Base-by-base conservation (phyloP, 2,888 invertebrate species). In the Synergus umbraculus region DNA sequence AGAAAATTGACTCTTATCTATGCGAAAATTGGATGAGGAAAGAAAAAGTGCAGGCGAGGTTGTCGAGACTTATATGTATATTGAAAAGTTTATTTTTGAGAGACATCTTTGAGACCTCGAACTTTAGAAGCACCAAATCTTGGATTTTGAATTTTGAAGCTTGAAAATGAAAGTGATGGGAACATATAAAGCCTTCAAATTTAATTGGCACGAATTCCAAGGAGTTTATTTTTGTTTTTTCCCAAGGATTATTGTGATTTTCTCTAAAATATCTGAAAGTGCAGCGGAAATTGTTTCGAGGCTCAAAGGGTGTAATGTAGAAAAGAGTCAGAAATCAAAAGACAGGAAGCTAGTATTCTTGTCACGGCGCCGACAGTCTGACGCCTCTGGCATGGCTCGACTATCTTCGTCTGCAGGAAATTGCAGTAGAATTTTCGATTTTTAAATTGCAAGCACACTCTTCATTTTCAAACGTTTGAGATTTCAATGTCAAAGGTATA, bases 341-440 rank as follows among this genome's bases (percentile, higher is more conserved):
- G 77, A 78, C 78, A 73, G 73, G 79, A 78, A 79, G 76, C 60
- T 76, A 69, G 77, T 83, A 85, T 84, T 82, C 82, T 80, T 43
- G 81, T 85, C 84, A 84, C 83, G 82, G 77, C 63, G 79, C 76
- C 84, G 83, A 78, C 82, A 78, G 81, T 65, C 67, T 67, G 82
- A 81, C 80, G 82, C 81, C 82, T 79, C 82, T 79, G 78, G 76
- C 76, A 76, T 54, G 29, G 12, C 54, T 73, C 37, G 37, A 73
- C 73, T 73, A 73, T 73, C 73, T 73, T 12, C n/a, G 73, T 58
- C 73, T 73, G 73, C 54, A 73, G 73, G 54, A 73, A 73, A 73
- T 73, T 73, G 37, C 41, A 73, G 54, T 73, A 54, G 41, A 73
- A 73, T 73, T 73, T 73, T 73, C 12, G 73, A 54, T 73, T 58